phyloP scores from a whole-genome alignment of 2,113 vertebrate genomes.

The Rhinichthys klamathensis region DNA sequence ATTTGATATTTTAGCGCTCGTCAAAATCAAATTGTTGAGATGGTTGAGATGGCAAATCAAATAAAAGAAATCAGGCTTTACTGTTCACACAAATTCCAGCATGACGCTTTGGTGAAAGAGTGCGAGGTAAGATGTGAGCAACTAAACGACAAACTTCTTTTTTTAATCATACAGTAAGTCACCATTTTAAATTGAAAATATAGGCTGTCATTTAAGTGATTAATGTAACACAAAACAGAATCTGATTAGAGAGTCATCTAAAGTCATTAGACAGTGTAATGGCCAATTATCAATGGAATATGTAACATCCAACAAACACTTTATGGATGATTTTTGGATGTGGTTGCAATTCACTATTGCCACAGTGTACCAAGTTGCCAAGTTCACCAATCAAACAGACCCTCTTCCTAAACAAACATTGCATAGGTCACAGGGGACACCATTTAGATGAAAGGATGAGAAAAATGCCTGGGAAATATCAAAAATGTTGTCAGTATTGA shows the following conservation, averaged over 20 bases:
- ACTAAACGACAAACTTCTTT: background rate
- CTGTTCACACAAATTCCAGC: background rate
- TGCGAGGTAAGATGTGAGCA: background rate
- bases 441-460: background rate
- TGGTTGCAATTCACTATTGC: constrained; percentile 53
- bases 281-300: background rate
- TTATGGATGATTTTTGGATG: background rate
- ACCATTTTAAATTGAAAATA: background rate
- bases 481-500: background rate
- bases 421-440: constrained; percentile 1
- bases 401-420: constrained; percentile 6
- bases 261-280: too few relatives aligned
- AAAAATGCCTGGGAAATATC: background rate
- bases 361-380: background rate
- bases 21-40: background rate
- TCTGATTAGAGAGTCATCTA: background rate
- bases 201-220: background rate
- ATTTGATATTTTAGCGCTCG: background rate
- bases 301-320: background rate
- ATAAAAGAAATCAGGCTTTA: background rate
- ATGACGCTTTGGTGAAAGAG: background rate
- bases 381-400: background rate
- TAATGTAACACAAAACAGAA: background rate
- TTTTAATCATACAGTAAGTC: background rate
- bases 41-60: background rate